Evolutionary conservation across 2,888 invertebrate species (phyloP).

Genomic region (Macrophya alboannulata): DNA sequence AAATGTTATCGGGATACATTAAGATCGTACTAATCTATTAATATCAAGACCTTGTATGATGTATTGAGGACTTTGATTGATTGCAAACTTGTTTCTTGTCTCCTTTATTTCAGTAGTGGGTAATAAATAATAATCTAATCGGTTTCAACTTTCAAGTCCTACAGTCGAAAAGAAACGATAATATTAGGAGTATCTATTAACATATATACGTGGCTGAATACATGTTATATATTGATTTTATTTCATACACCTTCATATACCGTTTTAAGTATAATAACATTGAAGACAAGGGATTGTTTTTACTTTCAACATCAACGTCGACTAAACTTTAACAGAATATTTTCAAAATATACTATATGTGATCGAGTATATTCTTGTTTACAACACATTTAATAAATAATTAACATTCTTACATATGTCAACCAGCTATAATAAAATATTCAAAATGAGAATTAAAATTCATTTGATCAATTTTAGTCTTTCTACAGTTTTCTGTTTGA

Average conservation of each 20-base stretch:
- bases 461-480: not conserved
- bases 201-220: not conserved
- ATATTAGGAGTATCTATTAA: not conserved
- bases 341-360: not conserved
- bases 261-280: slow-evolving; percentile 1
- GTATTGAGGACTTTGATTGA: not conserved
- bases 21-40: not conserved
- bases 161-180: not conserved
- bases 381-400: slow-evolving; percentile 40
- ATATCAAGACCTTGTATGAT: not conserved
- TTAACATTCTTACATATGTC: slow-evolving; percentile 12
- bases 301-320: not conserved
- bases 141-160: not conserved
- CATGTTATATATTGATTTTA: slow-evolving; percentile 8
- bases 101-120: not conserved
- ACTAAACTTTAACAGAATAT: slow-evolving; percentile 4
- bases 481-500: not conserved
- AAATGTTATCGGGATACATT: not conserved
- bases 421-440: not conserved
- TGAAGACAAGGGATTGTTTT: slow-evolving; percentile 39
- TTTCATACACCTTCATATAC: slow-evolving; percentile 29
- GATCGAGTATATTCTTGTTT: slow-evolving; percentile 8
- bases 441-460: slow-evolving; percentile 4
- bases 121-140: not conserved
- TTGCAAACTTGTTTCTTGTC: not conserved